A percentile compares a stretch with the other conserved stretches of the same genome.
phyloP scores from a whole-genome alignment of 1,140 invertebrate species.

The Brachionus manjavacas region DNA sequence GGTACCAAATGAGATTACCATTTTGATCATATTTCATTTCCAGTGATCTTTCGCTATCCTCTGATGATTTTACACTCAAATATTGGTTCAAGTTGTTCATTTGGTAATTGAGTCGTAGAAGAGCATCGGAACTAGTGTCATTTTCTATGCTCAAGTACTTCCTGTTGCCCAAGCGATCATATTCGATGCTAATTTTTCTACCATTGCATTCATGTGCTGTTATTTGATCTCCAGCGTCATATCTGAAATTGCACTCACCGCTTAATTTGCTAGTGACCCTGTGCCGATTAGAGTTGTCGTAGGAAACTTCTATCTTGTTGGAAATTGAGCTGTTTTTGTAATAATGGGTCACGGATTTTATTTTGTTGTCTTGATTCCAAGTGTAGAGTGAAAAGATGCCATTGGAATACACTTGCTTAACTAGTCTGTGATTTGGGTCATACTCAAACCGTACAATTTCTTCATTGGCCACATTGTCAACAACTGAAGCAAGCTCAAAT shows the following conservation, averaged over 20 bases:
- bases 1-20: not conserved
- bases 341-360: not conserved
- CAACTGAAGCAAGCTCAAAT: not conserved
- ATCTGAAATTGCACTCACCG: not conserved
- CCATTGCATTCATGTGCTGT: not conserved
- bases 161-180: not conserved
- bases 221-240: not conserved
- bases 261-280: not conserved
- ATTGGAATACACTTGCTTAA: not conserved
- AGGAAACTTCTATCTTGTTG: not conserved
- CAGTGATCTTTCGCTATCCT: not conserved
- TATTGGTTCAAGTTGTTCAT: not conserved
- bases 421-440: not conserved
- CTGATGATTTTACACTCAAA: not conserved
- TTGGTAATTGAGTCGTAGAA: not conserved
- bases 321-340: not conserved
- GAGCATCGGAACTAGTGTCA: not conserved
- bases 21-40: not conserved
- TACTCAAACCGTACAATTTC: not conserved
- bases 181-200: not conserved
- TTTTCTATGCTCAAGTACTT: not conserved
- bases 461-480: not conserved
- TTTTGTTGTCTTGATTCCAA: not conserved
- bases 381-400: not conserved
- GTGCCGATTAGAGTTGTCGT: not conserved